Base-by-base conservation (phyloP, 2,797 vertebrate genomes). In the Sphenodon punctatus region DNA sequence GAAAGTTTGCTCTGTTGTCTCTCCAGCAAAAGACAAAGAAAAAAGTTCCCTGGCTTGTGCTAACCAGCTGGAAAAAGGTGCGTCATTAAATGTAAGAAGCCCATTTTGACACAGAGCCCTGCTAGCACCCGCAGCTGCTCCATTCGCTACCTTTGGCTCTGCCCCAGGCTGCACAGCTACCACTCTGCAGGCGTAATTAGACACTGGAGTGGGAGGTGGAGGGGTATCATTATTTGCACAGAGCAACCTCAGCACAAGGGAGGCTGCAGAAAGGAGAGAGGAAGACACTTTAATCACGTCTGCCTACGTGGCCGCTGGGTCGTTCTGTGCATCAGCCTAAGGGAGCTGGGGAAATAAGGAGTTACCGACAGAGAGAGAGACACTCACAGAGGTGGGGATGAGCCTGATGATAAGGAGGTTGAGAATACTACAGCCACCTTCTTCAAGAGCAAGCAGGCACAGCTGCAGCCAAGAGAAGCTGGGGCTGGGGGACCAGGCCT, bases 131-230 rank as follows among this genome's bases (percentile, higher is more conserved):
- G 27, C 4, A 48, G 69, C 61, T 49, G 82, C 61, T 92, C 58
- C 65, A 34, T 65, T 84, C 42, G 48, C 67, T 89, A 78, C 85
- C 82, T 80, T 71, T 30, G 78, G 92, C 81, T 88, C 85, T 79
- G 84, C 88, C 87, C 80, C 58, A 73, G 84, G 89, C 85, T 85
- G 53, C 8, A 20, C 49, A 79, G 77, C 25, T 7, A 68, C 58
- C 36, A 10, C 45, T 67, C 65, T 60, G 77, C 69, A 75, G 46
- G 72, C 39, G 34, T 59, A 89, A 88, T 78, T 67, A 79, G 70
- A 77, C 53, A 80, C 22, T 25, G 16, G 70, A 60, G 65, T 0
- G 2, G 67, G 75, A 85, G 71, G 23, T 11, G 32, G 22, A 86
- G 61, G 41, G 51, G 78, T 2, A 1, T 65, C 78, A 5, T n/a